Conservation (phyloP, 2,113 vertebrate species). For the Tychaedon coryphoeus region DNA sequence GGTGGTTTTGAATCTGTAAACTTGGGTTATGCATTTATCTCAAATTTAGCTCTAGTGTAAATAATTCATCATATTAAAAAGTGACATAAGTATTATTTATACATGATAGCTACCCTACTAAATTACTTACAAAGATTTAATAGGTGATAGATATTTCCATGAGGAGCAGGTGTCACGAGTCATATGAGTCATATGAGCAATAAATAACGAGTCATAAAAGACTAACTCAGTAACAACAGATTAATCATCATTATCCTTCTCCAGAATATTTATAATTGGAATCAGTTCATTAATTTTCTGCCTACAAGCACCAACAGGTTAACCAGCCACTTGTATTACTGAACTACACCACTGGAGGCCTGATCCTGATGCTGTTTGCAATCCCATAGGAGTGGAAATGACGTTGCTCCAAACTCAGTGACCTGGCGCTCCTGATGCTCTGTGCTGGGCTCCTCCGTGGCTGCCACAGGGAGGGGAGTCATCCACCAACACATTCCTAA, state of each 20-base stretch:
- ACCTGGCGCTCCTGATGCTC: not conserved
- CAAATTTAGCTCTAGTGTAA: not conserved
- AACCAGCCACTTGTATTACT: not conserved
- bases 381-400: not conserved
- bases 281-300: slow-evolving; percentile 4
- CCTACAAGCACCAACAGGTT: not conserved
- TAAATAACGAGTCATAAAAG: slow-evolving; percentile 36
- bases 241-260: slow-evolving; percentile 39
- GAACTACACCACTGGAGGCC: not conserved
- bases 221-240: slow-evolving; percentile 6
- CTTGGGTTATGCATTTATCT: not conserved
- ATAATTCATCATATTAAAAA: not conserved
- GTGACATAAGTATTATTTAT: not conserved
- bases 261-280: slow-evolving; percentile 9
- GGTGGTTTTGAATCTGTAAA: not conserved
- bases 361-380: not conserved
- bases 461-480: not conserved
- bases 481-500: not conserved
- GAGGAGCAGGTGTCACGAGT: slow-evolving; percentile 25
- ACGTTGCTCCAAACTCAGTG: not conserved
- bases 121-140: slow-evolving; percentile 9
- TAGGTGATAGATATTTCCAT: slow-evolving; percentile 4
- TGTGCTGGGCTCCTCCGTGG: not conserved
- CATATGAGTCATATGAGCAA: not conserved
- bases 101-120: not conserved